Percentiles rank a stretch among this genome's conserved stretches.
Evolutionary conservation across 2,797 vertebrate genomes (phyloP).

Genomic region (Gymnocypris eckloni): DNA sequence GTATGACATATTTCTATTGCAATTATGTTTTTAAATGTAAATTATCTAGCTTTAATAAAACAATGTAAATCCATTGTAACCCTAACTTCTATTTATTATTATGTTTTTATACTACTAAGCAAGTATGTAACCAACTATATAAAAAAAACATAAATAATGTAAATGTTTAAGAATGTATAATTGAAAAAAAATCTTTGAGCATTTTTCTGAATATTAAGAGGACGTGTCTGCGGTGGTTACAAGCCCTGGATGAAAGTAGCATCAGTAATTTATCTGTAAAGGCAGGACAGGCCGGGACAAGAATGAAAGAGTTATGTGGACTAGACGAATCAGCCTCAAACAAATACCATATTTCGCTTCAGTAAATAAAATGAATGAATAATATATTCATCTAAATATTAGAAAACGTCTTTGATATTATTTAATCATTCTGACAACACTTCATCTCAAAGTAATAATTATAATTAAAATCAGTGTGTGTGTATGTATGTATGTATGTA

Average conservation of each 20-base stretch:
- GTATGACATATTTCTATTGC: background rate
- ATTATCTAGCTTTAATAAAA: background rate
- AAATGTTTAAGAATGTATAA: background rate
- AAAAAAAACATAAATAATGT: constrained; percentile 2
- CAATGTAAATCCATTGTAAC: background rate
- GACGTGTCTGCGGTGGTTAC: background rate
- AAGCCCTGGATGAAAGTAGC: background rate
- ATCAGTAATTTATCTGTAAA: background rate
- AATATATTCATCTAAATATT: no score
- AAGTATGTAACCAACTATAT: constrained; percentile 4
- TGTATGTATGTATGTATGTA: no score
- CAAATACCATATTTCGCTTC: background rate
- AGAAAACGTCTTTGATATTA: no score
- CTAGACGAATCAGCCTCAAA: background rate
- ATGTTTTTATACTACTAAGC: constrained; percentile 1
- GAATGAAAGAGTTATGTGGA: background rate
- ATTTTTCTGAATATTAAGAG: constrained; percentile 2
- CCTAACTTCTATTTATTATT: background rate
- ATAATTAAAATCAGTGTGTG: no score
- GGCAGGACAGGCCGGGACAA: background rate
- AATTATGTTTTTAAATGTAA: background rate
- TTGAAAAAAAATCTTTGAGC: background rate
- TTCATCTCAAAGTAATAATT: no score
- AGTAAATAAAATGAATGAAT: background rate
- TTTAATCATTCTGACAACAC: no score